Evolutionary conservation across 1,140 invertebrate genomes (phyloP).

Genomic region (Trichomalopsis sarcophagae): DNA sequence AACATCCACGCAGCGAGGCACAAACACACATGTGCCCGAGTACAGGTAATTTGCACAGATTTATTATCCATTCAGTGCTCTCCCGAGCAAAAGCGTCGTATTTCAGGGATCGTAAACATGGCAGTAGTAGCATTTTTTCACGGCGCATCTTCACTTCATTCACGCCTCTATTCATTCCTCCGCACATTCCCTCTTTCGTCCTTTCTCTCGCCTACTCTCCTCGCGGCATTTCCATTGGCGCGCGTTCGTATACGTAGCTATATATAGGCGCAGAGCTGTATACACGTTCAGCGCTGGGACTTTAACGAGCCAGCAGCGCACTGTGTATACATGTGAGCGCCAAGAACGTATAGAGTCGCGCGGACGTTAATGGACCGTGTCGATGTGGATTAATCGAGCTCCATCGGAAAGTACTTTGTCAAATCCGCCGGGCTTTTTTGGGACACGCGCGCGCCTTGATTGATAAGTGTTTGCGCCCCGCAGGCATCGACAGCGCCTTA

Average conservation of each 20-base stretch:
- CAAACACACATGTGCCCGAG: not conserved
- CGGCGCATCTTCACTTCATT: not conserved
- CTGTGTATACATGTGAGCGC: not conserved
- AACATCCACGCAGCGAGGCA: not conserved
- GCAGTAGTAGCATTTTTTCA: not conserved
- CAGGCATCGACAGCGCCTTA: not conserved
- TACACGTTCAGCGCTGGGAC: not conserved
- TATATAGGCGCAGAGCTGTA: not conserved
- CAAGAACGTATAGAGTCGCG: no score
- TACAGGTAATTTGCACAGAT: not conserved
- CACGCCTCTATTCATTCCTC: not conserved
- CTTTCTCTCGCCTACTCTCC: not conserved
- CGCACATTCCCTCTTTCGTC: not conserved
- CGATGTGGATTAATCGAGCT: constrained; percentile 14
- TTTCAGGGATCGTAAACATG: not conserved
- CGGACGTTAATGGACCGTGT: not conserved
- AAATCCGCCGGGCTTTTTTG: not conserved
- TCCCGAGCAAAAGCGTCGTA: not conserved
- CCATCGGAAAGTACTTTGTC: constrained; percentile 13
- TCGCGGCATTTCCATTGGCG: constrained; percentile 6
- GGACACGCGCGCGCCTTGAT: not conserved
- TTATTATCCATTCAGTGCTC: not conserved
- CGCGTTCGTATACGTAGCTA: not conserved
- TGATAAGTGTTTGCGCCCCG: not conserved
- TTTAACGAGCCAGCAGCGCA: not conserved